Conservation (phyloP, 2,888 invertebrate species). For the Tetranychus piercei region DNA sequence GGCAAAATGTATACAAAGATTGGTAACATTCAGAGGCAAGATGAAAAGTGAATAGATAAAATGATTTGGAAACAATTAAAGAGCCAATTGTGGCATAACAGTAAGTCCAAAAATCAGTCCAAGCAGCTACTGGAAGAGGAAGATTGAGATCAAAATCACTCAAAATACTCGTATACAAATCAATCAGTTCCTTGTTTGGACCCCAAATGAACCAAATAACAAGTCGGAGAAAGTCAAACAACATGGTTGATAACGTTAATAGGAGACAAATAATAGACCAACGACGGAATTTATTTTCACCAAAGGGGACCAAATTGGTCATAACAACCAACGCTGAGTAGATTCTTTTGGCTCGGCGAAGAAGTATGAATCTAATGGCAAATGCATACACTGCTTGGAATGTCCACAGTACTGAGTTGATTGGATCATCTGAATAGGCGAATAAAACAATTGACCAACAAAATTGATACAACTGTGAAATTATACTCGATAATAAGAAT, state of each 20-base stretch:
- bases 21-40: slow-evolving; percentile 7
- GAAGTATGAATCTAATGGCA: neutral
- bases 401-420: neutral
- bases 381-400: slow-evolving; percentile 2
- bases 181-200: neutral
- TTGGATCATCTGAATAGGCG: neutral
- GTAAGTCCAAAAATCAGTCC: slow-evolving; percentile 3
- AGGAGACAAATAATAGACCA: neutral
- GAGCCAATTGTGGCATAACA: neutral
- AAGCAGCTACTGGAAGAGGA: neutral
- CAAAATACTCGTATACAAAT: neutral
- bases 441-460: neutral
- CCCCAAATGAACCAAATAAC: neutral
- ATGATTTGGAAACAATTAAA: slow-evolving; percentile 2
- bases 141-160: neutral
- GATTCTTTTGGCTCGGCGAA: neutral
- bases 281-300: neutral
- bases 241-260: neutral
- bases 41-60: neutral
- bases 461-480: neutral
- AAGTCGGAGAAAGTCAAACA: neutral
- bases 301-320: neutral
- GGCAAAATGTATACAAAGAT: neutral
- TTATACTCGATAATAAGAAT: neutral
- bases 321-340: neutral